Base-by-base conservation (phyloP, 2,113 vertebrate species). In the Caretta caretta region DNA sequence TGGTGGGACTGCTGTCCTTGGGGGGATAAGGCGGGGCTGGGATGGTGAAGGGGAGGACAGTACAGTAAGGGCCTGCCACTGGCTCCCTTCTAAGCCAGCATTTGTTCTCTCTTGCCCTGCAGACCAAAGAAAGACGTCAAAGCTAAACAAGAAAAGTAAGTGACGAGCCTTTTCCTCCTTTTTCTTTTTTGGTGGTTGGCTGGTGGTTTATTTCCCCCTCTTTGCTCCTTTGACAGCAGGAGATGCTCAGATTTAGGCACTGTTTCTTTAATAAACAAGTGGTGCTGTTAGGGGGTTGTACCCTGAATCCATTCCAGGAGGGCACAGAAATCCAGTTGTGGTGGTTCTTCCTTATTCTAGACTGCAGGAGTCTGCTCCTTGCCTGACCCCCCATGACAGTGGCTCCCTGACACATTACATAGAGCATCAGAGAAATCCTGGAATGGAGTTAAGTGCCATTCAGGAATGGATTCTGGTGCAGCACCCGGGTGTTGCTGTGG, bases 61-160 rank as follows among this genome's bases (percentile, higher is more conserved):
- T 86, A 29, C 19, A 87, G 62, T 51, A 91, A 92, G 22, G 11
- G 0, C 62, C 20, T 69, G 27, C 72, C 6, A 50, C 84, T 65
- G 96, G 81, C 75, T 78, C 42, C 31, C 29, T 94, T 97, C 89
- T 98, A 86, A 96, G 98, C 93, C 92, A 65, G 50, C 46, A 95
- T 53, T 98, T 97, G 95, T 96, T 96, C 90, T 95, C 76, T 97
- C 57, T 98, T 98, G 82, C 86, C 48, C 93, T 27, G 87, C 98
- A 99, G 99, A 98, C 98, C 98, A 99, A 99, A 99, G 99, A 99
- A 98, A 99, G 99, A 99, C 93, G 97, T 98, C 89, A 99, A 96
- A 98, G 98, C 98, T 96, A 99, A 98, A 98, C 99, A 96, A 99
- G 99, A 99, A 99, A 99, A 99, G 99, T 99, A 99, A 99, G 99